phyloP scores from a whole-genome alignment of 2,113 vertebrate genomes.

The Microcebus ravelobensis region DNA sequence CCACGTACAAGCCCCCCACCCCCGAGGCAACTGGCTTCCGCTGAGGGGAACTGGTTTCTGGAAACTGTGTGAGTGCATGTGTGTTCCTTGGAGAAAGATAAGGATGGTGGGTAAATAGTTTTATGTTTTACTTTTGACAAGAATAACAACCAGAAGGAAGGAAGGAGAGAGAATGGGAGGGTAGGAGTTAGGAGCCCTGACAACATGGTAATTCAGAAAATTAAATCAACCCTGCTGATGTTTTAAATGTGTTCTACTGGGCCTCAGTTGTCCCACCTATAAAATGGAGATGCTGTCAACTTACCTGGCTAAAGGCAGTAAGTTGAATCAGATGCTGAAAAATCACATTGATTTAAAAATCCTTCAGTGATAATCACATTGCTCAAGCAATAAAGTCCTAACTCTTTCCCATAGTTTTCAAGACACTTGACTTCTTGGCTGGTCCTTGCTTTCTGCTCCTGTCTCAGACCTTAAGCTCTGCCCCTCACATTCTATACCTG shows the following conservation, averaged over 20 bases:
- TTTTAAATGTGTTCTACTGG: background rate
- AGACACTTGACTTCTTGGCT: background rate
- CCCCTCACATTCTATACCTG: rapidly evolving
- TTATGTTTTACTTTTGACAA: background rate
- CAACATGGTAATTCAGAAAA: background rate
- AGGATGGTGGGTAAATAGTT: background rate
- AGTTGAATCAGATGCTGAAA: background rate
- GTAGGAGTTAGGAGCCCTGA: background rate
- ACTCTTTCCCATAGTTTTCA: background rate
- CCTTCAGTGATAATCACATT: background rate
- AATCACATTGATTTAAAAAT: background rate
- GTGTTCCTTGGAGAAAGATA: background rate
- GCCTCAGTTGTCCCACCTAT: background rate
- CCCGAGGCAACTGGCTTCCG: background rate
- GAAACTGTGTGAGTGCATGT: background rate
- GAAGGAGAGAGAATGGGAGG: background rate
- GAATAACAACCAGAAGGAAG: background rate
- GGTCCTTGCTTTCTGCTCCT: background rate
- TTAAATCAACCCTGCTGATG: background rate
- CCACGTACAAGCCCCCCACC: background rate
- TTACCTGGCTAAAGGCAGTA: background rate
- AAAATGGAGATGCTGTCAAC: background rate
- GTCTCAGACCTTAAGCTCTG: background rate
- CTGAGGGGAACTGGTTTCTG: background rate
- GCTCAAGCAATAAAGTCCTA: background rate